A percentile compares a stretch with the other conserved stretches of the same genome.
Evolutionary conservation across 2,113 vertebrate species (phyloP).

Genomic region (Noturus placidus): DNA sequence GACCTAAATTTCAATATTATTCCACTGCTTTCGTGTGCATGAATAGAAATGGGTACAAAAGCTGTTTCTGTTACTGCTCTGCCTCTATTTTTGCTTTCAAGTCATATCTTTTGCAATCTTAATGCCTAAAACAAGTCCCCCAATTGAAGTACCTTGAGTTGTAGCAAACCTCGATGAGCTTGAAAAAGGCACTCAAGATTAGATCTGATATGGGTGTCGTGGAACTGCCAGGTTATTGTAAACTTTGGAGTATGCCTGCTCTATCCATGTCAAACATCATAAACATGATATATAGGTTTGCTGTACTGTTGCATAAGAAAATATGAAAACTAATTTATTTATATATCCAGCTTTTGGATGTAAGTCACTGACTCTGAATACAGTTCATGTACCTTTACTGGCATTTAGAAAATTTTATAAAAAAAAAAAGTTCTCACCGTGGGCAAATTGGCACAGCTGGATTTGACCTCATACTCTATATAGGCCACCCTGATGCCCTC

Average conservation of each 20-base stretch:
- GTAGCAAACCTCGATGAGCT: too few species aligned
- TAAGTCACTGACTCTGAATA: neutral
- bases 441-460: slow-evolving; percentile 88
- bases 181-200: neutral
- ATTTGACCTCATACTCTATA: slow-evolving; percentile 95
- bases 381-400: neutral
- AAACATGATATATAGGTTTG: too few species aligned
- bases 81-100: neutral
- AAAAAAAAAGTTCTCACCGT: slow-evolving; percentile 71
- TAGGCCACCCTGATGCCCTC: slow-evolving; percentile 81
- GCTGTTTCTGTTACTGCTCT: neutral
- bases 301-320: too few species aligned
- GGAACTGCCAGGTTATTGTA: neutral
- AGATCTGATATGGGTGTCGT: neutral
- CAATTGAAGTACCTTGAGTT: neutral
- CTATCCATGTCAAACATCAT: too few species aligned
- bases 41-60: neutral
- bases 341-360: neutral
- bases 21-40: too few species aligned
- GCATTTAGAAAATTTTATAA: neutral
- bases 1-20: neutral
- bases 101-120: neutral
- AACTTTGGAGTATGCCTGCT: neutral
- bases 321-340: too few species aligned
- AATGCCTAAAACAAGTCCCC: neutral